Conservation (phyloP, 2,113 vertebrate species). For the Pygathrix nemaeus region DNA sequence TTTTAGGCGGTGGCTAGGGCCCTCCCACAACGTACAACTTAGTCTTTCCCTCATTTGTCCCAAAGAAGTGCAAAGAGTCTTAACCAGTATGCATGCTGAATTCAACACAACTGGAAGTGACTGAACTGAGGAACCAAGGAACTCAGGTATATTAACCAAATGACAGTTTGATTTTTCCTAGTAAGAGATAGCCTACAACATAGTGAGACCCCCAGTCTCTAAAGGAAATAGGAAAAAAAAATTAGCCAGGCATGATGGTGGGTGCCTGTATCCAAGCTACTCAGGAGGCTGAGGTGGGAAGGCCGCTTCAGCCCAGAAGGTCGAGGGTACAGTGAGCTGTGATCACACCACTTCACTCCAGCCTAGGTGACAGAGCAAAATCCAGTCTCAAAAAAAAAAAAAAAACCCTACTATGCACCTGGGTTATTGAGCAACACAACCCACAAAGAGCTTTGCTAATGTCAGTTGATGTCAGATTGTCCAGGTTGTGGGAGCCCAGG, state of each 20-base stretch:
- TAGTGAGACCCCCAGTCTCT: too few species aligned
- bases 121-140: neutral
- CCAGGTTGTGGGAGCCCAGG: neutral
- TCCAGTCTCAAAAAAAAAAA: too few species aligned
- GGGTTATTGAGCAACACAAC: neutral
- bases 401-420: too few species aligned
- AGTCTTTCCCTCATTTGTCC: neutral
- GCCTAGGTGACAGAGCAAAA: too few species aligned
- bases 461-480: neutral
- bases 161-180: neutral
- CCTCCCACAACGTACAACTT: neutral
- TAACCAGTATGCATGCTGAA: neutral
- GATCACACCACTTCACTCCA: too few species aligned
- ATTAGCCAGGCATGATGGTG: too few species aligned
- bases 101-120: slow-evolving; percentile 35
- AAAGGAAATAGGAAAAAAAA: too few species aligned
- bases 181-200: neutral
- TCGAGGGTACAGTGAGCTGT: too few species aligned
- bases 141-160: slow-evolving; percentile 21
- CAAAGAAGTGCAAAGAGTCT: neutral
- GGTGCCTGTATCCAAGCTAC: too few species aligned
- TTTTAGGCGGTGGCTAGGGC: neutral
- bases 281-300: too few species aligned
- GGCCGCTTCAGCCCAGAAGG: too few species aligned
- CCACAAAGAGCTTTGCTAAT: neutral